Base-by-base conservation (phyloP, 2,113 vertebrate genomes). In the Lophochroa leadbeateri region DNA sequence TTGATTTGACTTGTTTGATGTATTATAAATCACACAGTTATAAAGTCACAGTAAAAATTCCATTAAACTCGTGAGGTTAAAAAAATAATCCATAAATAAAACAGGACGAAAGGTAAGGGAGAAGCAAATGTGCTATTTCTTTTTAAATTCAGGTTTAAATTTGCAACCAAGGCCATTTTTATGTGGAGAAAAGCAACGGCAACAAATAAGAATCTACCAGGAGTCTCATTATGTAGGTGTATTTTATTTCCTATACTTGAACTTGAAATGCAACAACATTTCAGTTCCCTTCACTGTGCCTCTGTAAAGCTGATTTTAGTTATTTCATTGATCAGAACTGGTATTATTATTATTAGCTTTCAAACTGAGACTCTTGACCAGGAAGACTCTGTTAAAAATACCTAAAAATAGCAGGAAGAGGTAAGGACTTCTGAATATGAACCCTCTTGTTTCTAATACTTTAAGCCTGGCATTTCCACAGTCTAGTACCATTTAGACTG, bases 1-100 rank as follows among this genome's bases (percentile, higher is more conserved):
- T 96, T 96, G 94, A 97, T 95, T 97, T 97, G 79, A 64, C 77
- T 88, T 96, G 82, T 97, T 97, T 98, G 94, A 97, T 96, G 96
- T 96, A 96, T 97, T 97, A 97, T 97, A 97, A 97, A 97, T 97
- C 92, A 98, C 82, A 97, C 91, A 96, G 85, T 75, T 94, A 94
- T 97, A 97, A 97, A 97, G 96, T 95, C 97, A 96, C 85, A 82
- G 94, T 89, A 93, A 97, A 97, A 96, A 97, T 95, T 97, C 88
- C 82, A 97, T 96, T 97, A 97, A 96, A 95, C 95, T 92, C 96
- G 90, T 94, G 93, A 97, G 90, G 91, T 81, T 49, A 92, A 92
- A 88, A 78, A 96, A 94, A n/a, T 65, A 68, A 82, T 65, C 86
- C 94, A 96, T 97, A 96, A 97, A 97, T 98, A 95, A 97, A 97